Evolutionary conservation across 2,888 invertebrate genomes (phyloP).

Genomic region (Neuroscelio doddi): DNA sequence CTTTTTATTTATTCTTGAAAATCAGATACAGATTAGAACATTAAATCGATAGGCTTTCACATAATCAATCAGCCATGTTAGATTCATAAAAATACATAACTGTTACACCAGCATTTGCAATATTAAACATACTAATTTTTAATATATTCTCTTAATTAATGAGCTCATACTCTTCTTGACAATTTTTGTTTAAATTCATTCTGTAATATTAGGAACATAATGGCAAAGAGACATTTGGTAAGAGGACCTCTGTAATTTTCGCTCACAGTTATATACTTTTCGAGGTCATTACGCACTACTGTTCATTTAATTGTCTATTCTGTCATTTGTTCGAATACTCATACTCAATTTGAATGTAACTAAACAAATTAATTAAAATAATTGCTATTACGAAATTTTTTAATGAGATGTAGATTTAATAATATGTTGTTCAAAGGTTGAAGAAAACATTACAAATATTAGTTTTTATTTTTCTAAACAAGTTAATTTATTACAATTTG

Average conservation of each 20-base stretch:
- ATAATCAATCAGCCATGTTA: slow-evolving; percentile 19
- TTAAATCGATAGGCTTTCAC: slow-evolving; percentile 37
- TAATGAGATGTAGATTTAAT: no score
- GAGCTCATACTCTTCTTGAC: no score
- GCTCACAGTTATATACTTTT: slow-evolving; percentile 19
- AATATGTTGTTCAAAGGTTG: no score
- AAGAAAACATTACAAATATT: no score
- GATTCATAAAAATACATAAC: neutral
- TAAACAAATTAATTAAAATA: no score
- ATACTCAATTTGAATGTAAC: no score
- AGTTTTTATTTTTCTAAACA: no score
- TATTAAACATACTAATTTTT: neutral
- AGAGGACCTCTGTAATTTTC: neutral
- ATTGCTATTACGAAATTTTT: no score
- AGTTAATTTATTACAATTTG: no score
- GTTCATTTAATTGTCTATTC: slow-evolving; percentile 22
- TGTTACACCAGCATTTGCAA: no score
- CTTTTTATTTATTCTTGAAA: slow-evolving; percentile 34
- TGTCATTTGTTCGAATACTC: slow-evolving; percentile 12
- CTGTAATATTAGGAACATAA: no score
- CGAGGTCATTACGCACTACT: slow-evolving; percentile 35
- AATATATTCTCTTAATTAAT: neutral
- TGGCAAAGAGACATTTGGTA: neutral
- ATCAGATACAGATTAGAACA: slow-evolving; percentile 31
- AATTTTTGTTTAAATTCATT: no score